Conservation (phyloP, 2,797 vertebrate species). For the Geotrypetes seraphini region DNA sequence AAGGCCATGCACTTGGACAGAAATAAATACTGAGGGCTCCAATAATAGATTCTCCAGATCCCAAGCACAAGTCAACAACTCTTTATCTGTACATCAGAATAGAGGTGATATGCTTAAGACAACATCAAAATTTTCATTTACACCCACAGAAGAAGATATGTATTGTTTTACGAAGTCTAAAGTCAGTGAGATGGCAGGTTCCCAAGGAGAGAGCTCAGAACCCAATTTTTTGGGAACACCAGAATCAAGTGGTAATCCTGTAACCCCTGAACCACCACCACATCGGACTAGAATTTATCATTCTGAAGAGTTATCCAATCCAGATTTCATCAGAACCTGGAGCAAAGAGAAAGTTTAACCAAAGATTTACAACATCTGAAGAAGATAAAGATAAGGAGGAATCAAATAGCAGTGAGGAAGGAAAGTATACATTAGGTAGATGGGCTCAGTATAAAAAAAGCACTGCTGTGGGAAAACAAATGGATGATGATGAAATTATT, state of each 20-base stretch:
- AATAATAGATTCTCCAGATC: conserved; percentile 63
- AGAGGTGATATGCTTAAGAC: conserved; percentile 40
- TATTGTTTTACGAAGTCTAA: conserved; percentile 42
- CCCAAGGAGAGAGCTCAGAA: conserved; percentile 48
- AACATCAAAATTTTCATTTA: conserved; percentile 50
- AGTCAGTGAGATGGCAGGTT: conserved; percentile 37
- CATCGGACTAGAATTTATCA: conserved; percentile 24
- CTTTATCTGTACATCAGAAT: conserved; percentile 29
- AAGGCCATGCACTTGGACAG: conserved; percentile 52
- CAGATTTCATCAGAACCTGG: conserved; percentile 45
- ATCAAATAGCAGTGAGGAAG: conserved; percentile 49
- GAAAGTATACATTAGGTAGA: conserved; percentile 44
- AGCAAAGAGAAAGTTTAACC: conserved; percentile 61
- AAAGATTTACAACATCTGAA: conserved; percentile 51
- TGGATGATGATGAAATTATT: conserved; percentile 77
- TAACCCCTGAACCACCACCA: conserved; percentile 19
- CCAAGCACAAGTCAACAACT: conserved; percentile 40
- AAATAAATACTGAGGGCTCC: conserved; percentile 51
- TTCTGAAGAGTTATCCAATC: conserved; percentile 40
- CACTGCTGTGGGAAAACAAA: conserved; percentile 64
- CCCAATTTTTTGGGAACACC: conserved; percentile 32
- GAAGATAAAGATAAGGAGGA: conserved; percentile 49
- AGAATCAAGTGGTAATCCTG: conserved; percentile 26
- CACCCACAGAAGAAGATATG: conserved; percentile 33
- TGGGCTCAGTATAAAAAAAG: conserved; percentile 55